Base-by-base conservation (phyloP, 2,113 vertebrate species). In the Dromaius novaehollandiae region DNA sequence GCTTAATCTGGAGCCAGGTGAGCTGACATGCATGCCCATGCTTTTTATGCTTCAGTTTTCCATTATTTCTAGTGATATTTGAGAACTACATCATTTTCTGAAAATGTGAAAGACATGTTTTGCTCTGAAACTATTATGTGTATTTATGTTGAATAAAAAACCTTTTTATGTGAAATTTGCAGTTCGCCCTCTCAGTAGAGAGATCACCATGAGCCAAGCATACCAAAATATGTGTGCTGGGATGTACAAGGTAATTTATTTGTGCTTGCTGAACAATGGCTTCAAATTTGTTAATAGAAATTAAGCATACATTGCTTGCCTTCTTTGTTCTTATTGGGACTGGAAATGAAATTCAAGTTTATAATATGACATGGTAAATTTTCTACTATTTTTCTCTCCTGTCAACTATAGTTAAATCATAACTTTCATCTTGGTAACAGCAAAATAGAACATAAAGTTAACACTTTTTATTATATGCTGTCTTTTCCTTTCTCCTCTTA, bases 171-270 rank as follows among this genome's bases (percentile, higher is more conserved):
- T 95, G 46, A 65, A 88, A 96, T 90, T 94, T 95, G 73, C 97
- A 99, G 99, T 99, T 97, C 99, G 99, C 11, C 99, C 99, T 89
- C 98, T 99, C 79, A 99, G 98, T 96, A 99, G 99, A 97, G 99
- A 99, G 97, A 99, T 99, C 95, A 99, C 99, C 53, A 99, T 99
- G 99, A 99, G 99, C 97, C 99, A 99, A 94, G 99, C 99, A 0
- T 99, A 99, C 96, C 99, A 99, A 98, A 99, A 99, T 94, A 99
- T 99, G 99, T 99, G 99, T 82, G 99, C 99, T 91, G 99, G 99
- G 86, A 99, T 99, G 99, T 99, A 99, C 97, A 99, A 99, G 98
- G 99, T 99, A 98, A 97, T 78, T 56, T 11, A 19, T 44, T 78
- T 66, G 19, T 79, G 24, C 28, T 81, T 70, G 18, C 51, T 71